Conservation (phyloP, 2,113 vertebrate species). For the Zapus hudsonius region DNA sequence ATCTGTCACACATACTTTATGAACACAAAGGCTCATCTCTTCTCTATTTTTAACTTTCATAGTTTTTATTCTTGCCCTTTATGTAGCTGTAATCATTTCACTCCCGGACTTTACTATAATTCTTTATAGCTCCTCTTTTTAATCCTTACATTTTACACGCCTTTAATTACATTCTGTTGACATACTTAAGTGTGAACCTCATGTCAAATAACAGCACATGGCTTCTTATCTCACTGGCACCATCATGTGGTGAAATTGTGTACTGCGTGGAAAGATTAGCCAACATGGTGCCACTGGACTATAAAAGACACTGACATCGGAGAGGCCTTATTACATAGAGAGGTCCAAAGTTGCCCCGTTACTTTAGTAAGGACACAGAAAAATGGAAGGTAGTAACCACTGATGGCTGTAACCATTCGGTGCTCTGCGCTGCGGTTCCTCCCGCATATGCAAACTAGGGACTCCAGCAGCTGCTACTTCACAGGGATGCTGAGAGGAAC, state of each 20-base stretch:
- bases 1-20: slow-evolving; percentile 69
- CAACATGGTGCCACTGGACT: not conserved
- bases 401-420: not conserved
- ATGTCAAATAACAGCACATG: not conserved
- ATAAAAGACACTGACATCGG: not conserved
- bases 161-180: slow-evolving; percentile 51
- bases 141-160: slow-evolving; percentile 21
- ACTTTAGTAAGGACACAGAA: not conserved
- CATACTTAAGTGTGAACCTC: slow-evolving; percentile 11
- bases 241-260: slow-evolving; percentile 69
- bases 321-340: not conserved
- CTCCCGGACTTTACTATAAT: slow-evolving; percentile 25
- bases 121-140: not conserved
- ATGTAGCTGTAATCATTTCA: slow-evolving; percentile 18
- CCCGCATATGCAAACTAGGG: not conserved
- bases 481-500: not conserved
- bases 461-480: not conserved
- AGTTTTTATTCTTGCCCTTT: slow-evolving; percentile 59
- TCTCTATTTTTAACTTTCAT: slow-evolving; percentile 66
- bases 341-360: slow-evolving; percentile 1
- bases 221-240: slow-evolving; percentile 53
- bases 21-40: slow-evolving; percentile 61
- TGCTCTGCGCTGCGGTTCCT: not conserved
- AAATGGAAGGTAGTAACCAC: not conserved
- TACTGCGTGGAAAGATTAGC: not conserved